Evolutionary conservation across 1,140 invertebrate genomes (phyloP).

Genomic region (Leptinotarsa defecta): DNA sequence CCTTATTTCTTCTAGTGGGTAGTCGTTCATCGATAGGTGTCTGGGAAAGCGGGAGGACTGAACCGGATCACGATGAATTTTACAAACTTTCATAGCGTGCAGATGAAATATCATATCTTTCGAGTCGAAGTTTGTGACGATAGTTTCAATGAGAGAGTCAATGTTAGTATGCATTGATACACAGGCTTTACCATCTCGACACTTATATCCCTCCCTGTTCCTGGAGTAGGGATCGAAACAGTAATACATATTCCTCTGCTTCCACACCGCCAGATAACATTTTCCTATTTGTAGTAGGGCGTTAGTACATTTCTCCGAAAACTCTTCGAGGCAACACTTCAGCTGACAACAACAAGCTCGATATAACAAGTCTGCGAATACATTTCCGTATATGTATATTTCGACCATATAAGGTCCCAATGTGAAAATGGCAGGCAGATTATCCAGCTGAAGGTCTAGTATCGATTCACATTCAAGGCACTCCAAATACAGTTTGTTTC

Average conservation of each 20-base stretch:
- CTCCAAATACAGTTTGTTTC: conserved; percentile 59
- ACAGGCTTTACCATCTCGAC: conserved; percentile 56
- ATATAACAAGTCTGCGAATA: conserved; percentile 58
- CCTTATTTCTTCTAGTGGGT: conserved; percentile 46
- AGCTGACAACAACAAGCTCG: conserved; percentile 58
- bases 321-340: conserved; percentile 55
- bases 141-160: conserved; percentile 56
- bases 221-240: conserved; percentile 60
- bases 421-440: conserved; percentile 60
- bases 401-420: conserved; percentile 61
- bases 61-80: conserved; percentile 59
- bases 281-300: conserved; percentile 60
- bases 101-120: conserved; percentile 59
- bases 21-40: conserved; percentile 50
- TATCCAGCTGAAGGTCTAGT: conserved; percentile 58
- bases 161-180: conserved; percentile 60
- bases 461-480: conserved; percentile 55
- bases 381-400: conserved; percentile 60
- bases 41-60: conserved; percentile 50
- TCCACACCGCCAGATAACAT: conserved; percentile 59
- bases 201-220: conserved; percentile 51
- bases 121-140: conserved; percentile 58
- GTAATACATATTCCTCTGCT: conserved; percentile 61
- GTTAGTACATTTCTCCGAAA: conserved; percentile 58
- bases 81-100: conserved; percentile 60